A percentile compares a stretch with the other conserved stretches of the same genome.
Conservation (phyloP, 2,888 invertebrate species). For the Conops quadrifasciatus region DNA sequence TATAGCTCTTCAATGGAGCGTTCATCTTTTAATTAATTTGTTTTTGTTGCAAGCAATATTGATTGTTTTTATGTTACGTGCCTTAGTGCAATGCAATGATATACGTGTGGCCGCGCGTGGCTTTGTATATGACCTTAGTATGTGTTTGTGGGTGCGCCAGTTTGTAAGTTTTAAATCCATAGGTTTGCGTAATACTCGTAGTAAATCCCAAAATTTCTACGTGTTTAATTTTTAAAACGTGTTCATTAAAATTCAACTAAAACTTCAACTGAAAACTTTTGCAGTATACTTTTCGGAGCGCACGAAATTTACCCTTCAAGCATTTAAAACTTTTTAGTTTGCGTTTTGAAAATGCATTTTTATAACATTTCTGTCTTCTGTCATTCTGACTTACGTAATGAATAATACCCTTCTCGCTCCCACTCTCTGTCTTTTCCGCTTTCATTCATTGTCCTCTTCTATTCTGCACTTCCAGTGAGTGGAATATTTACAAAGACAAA, state of each 20-base stretch:
- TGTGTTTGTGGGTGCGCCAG: background rate
- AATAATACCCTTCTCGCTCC: background rate
- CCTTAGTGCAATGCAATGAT: background rate
- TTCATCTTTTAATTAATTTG: background rate
- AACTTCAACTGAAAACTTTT: background rate
- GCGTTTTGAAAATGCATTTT: background rate
- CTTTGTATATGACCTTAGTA: background rate
- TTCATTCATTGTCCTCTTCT: background rate
- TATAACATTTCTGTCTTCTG: too few relatives aligned
- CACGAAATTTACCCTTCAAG: background rate
- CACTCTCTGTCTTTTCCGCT: background rate
- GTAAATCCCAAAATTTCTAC: background rate
- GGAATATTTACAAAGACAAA: background rate
- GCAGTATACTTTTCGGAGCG: background rate
- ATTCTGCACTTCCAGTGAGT: background rate
- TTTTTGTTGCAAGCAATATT: slow-evolving; percentile 2
- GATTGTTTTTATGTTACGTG: background rate
- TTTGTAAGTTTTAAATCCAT: background rate
- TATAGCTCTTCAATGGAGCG: background rate
- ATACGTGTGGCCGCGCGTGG: background rate
- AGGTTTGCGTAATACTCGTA: background rate
- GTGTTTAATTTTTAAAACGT: background rate
- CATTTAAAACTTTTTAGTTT: background rate
- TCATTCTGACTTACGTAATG: background rate
- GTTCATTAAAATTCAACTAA: background rate